Base-by-base conservation (phyloP, 2,888 invertebrate genomes). In the Globia sparganii region DNA sequence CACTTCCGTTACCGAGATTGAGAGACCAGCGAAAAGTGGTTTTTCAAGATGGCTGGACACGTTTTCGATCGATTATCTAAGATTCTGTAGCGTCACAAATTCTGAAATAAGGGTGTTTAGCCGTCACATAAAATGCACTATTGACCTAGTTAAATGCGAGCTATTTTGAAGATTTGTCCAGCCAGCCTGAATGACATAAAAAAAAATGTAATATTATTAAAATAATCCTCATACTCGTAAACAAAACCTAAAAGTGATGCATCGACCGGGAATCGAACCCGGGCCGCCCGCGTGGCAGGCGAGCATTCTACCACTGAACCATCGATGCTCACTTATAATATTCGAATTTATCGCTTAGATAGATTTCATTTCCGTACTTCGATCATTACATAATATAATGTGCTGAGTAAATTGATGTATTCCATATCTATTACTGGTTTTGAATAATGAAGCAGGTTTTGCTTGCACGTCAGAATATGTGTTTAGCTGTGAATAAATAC, bases 241-340 rank as follows among this genome's bases (percentile, higher is more conserved):
- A n/a, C 4, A 46, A 69, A 49, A 43, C 1, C 1, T 0, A 78
- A 85, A 80, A 76, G 37, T 28, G 1, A 15, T 93, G 94, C 94
- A 94, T 94, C 93, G 93, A 92, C 94, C 94, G 93, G 94, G 94
- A 94, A 94, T 94, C 94, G 93, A 94, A 94, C 94, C 94, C 92
- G 93, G 92, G 92, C 92, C 92, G 92, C 93, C 96, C 95, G 95
- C 95, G 95, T 96, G 95, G 95, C 96, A 96, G 95, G 95, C 95
- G 95, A 96, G 95, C 95, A 96, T 96, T 96, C 95, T 96, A 96
- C 95, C 96, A 96, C 96, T 96, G 96, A 95, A 96, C 96, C 96
- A 95, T 94, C 96, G 96, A 96, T 96, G 95, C 95, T 95, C 80
- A 5, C 11, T 0, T 0, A 0, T 0, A 0, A 0, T 0, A 0